Percentiles rank a stretch among this genome's conserved stretches.
phyloP scores from a whole-genome alignment of 2,888 invertebrate species.

The Epinotia bilunana region DNA sequence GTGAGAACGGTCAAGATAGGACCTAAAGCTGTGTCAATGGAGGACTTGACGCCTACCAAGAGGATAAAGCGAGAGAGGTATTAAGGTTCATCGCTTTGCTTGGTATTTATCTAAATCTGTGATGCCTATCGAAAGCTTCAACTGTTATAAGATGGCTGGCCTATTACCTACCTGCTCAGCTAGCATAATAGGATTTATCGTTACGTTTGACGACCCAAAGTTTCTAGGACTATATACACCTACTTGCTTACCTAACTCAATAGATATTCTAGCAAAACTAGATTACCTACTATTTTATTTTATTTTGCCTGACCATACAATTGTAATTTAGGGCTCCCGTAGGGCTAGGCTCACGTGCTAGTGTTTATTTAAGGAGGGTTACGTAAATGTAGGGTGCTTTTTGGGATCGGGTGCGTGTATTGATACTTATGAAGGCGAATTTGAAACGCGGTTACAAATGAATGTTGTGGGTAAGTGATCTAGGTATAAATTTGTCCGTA shows the following conservation, averaged over 20 bases:
- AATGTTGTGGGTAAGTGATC: not conserved
- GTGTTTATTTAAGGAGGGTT: slow-evolving; percentile 25
- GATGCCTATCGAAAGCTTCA: not conserved
- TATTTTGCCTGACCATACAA: slow-evolving; percentile 8
- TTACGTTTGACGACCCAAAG: too few species aligned
- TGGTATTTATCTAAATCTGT: not conserved
- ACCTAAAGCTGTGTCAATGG: slow-evolving; percentile 76
- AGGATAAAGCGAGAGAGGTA: slow-evolving; percentile 62
- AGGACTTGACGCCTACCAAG: slow-evolving; percentile 75
- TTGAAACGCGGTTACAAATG: not conserved
- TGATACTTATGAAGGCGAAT: not conserved
- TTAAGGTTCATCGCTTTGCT: not conserved
- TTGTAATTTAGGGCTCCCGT: slow-evolving; percentile 15
- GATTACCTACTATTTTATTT: not conserved
- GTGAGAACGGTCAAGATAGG: slow-evolving; percentile 57
- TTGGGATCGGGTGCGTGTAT: not conserved
- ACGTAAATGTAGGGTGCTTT: slow-evolving; percentile 25
- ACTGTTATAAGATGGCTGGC: too few species aligned
- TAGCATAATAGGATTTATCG: too few species aligned
- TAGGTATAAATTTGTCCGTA: not conserved
- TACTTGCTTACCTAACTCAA: too few species aligned
- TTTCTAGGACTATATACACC: too few species aligned
- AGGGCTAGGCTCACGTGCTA: slow-evolving; percentile 22
- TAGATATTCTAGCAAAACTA: not conserved
- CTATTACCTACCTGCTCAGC: too few species aligned